A percentile compares a stretch with the other conserved stretches of the same genome.
Evolutionary conservation across 2,113 vertebrate genomes (phyloP).

Genomic region (Calidris pugnax): DNA sequence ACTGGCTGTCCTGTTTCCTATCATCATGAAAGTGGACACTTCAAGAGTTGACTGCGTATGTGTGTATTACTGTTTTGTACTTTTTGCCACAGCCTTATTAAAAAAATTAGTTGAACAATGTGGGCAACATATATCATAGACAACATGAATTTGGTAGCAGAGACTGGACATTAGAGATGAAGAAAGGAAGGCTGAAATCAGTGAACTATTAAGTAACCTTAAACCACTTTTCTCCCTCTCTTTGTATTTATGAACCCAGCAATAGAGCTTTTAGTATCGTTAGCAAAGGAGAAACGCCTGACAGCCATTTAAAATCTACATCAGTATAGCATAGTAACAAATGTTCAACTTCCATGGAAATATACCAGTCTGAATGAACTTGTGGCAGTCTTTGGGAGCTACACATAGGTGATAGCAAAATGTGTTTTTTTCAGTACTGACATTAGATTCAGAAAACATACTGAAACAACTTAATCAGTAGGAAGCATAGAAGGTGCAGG

Average conservation of each 20-base stretch:
- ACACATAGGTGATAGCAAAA: background rate
- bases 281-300: background rate
- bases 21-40: slow-evolving; percentile 20
- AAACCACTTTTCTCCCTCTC: background rate
- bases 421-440: background rate
- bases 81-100: background rate
- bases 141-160: background rate
- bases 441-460: background rate
- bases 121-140: background rate
- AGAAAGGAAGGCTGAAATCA: slow-evolving; percentile 1
- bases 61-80: background rate
- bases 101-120: background rate
- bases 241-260: background rate
- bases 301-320: background rate
- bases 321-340: background rate
- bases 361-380: background rate
- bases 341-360: background rate
- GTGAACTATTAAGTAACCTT: background rate
- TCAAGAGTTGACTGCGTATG: background rate
- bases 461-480: background rate
- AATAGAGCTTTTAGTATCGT: background rate
- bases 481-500: background rate
- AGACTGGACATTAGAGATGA: background rate
- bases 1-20: slow-evolving; percentile 32
- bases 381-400: background rate